Percentiles rank a stretch among this genome's conserved stretches.
Conservation (phyloP, 1,140 invertebrate species). For the Drosophila tani region DNA sequence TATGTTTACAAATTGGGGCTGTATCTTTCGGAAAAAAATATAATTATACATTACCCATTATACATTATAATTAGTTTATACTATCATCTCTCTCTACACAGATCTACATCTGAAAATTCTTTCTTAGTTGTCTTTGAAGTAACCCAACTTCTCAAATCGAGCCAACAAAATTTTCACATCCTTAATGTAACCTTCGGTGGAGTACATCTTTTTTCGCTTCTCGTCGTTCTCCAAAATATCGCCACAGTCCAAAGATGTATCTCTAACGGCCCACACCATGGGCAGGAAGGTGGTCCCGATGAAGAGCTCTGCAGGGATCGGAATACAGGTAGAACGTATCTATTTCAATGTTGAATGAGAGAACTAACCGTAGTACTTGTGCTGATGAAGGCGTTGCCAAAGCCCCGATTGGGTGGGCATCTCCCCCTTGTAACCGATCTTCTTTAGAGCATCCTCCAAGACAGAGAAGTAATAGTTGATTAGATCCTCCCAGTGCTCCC, state of each 20-base stretch:
- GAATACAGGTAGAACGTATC: not conserved
- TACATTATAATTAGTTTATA: not conserved
- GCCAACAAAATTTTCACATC: slow-evolving; percentile 31
- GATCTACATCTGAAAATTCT: not conserved
- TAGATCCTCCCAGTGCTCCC: slow-evolving; percentile 29
- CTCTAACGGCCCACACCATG: slow-evolving; percentile 8
- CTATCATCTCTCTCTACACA: not conserved
- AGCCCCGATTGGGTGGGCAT: slow-evolving; percentile 41
- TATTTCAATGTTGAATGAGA: not conserved
- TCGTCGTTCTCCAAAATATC: slow-evolving; percentile 38
- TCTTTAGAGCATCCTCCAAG: slow-evolving; percentile 31
- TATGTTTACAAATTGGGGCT: not conserved
- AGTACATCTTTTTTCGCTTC: not conserved
- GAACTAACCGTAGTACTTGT: slow-evolving; percentile 35
- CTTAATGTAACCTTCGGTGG: slow-evolving; percentile 22
- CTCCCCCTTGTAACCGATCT: slow-evolving; percentile 40
- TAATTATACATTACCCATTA: too few relatives aligned
- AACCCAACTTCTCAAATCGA: slow-evolving; percentile 22
- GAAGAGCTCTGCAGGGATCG: slow-evolving; percentile 22
- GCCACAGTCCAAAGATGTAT: not conserved
- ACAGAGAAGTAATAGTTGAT: slow-evolving; percentile 52
- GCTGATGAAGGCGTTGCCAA: slow-evolving; percentile 32
- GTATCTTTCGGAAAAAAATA: not conserved
- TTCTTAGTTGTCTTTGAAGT: not conserved
- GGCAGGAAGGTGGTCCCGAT: slow-evolving; percentile 35